A percentile compares a stretch with the other conserved stretches of the same genome.
These are phyloP conservation scores for Xenopus borealis DNA, from an alignment of 2,113 vertebrate species.

Conservation along the genomic window DNA sequence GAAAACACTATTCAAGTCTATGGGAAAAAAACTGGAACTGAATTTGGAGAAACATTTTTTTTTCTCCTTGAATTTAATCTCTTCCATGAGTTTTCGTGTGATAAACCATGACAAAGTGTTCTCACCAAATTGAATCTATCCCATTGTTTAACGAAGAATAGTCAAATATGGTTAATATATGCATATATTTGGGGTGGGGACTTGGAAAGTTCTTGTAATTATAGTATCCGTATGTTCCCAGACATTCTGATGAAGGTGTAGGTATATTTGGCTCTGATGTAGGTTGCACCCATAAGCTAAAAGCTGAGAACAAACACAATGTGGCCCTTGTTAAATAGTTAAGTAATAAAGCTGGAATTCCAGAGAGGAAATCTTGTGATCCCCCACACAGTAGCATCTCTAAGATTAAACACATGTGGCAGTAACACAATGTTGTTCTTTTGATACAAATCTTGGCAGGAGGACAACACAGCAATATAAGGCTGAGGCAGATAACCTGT, in stretches of 20 bases:
- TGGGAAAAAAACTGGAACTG: too few species aligned
- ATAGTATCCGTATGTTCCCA: neutral
- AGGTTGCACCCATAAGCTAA: too few species aligned
- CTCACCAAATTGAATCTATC: too few species aligned
- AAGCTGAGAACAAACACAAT: neutral
- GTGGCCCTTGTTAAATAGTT: neutral
- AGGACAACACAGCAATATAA: neutral
- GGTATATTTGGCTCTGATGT: neutral
- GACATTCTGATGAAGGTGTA: neutral
- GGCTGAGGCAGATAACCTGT: neutral
- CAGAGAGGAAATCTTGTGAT: slow-evolving; percentile 3
- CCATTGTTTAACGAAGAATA: too few species aligned
- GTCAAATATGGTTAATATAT: too few species aligned
- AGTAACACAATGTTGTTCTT: slow-evolving; percentile 7
- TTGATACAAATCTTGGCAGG: slow-evolving; percentile 6
- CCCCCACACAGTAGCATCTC: slow-evolving; percentile 22
- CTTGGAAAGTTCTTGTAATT: too few species aligned
- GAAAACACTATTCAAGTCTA: too few species aligned
- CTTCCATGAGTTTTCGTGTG: too few species aligned
- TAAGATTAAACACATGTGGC: neutral
- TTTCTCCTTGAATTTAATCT: too few species aligned
- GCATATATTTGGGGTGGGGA: too few species aligned
- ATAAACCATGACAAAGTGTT: too few species aligned
- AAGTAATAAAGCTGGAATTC: slow-evolving; percentile 19
- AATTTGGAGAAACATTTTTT: too few species aligned